Conservation (phyloP, 2,113 vertebrate species). For the Hassar affinis region DNA sequence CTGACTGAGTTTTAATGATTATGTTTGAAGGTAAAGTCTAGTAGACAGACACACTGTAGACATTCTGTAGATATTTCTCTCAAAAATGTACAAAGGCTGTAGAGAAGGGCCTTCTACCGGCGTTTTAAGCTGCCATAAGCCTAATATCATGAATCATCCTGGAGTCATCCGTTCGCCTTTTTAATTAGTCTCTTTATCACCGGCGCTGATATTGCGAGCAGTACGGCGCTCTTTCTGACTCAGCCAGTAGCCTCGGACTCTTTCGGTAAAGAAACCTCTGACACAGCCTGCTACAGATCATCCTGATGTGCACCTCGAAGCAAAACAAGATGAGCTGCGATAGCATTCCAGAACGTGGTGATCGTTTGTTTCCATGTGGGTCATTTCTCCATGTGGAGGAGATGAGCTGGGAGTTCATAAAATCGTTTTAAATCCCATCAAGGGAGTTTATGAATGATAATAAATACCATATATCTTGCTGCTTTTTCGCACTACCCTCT, state of each 20-base stretch:
- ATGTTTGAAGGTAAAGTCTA: neutral
- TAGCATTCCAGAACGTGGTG: conserved; percentile 44
- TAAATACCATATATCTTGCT: conserved; percentile 55
- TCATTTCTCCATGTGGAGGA: conserved; percentile 38
- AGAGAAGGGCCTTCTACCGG: too few relatives aligned
- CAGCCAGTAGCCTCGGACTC: neutral
- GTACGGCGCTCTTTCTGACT: neutral
- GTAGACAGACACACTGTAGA: neutral
- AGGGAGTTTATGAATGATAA: conserved; percentile 40
- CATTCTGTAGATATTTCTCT: neutral
- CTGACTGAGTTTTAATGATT: neutral
- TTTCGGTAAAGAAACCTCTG: neutral
- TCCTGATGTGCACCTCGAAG: conserved; percentile 53
- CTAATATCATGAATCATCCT: too few relatives aligned
- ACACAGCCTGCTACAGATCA: conserved; percentile 54
- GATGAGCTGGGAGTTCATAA: conserved; percentile 21
- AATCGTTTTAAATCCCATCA: conserved; percentile 41
- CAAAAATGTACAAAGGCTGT: too few relatives aligned
- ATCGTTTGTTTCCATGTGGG: conserved; percentile 48
- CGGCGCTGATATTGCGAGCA: neutral
- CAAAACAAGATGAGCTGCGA: conserved; percentile 46
- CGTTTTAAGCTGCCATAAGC: neutral
- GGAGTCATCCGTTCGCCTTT: neutral
- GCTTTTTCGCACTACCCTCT: conserved; percentile 41
- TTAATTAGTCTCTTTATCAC: neutral